phyloP scores from a whole-genome alignment of 2,113 vertebrate genomes.

The Crotalus viridis region DNA sequence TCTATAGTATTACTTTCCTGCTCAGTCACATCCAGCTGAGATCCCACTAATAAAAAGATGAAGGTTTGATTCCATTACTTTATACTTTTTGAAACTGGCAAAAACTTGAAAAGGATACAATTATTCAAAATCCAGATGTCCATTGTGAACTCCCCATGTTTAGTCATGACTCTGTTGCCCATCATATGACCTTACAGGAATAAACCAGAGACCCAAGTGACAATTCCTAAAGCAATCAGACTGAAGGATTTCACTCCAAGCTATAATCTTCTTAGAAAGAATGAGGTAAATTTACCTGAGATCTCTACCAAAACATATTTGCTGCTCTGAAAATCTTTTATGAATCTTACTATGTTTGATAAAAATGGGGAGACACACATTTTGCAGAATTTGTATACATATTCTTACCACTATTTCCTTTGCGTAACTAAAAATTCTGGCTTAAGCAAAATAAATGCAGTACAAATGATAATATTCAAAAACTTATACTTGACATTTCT shows the following conservation, averaged over 20 bases:
- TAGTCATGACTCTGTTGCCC: background rate
- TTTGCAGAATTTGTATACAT: background rate
- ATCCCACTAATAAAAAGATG: background rate
- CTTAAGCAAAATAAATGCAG: background rate
- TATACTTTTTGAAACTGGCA: background rate
- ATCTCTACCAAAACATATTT: background rate
- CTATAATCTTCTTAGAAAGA: background rate
- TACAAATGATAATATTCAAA: conserved; percentile 4
- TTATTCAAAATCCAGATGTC: background rate
- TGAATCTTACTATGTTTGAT: background rate
- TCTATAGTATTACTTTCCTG: background rate
- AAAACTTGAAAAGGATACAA: background rate
- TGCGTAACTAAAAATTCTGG: background rate
- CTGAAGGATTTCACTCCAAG: background rate
- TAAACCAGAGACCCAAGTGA: background rate
- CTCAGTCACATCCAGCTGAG: background rate
- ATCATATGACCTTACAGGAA: background rate
- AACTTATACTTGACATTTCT: background rate
- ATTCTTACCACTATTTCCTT: conserved; percentile 12
- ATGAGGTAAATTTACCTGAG: background rate
- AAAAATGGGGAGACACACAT: background rate
- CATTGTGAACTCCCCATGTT: background rate
- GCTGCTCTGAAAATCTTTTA: conserved; percentile 13
- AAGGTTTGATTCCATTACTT: background rate
- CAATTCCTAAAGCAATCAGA: background rate